Evolutionary conservation across 2,113 vertebrate species (phyloP), one percentile per base, ranked within the genome.

Genomic region (Theristicus caerulescens): DNA sequence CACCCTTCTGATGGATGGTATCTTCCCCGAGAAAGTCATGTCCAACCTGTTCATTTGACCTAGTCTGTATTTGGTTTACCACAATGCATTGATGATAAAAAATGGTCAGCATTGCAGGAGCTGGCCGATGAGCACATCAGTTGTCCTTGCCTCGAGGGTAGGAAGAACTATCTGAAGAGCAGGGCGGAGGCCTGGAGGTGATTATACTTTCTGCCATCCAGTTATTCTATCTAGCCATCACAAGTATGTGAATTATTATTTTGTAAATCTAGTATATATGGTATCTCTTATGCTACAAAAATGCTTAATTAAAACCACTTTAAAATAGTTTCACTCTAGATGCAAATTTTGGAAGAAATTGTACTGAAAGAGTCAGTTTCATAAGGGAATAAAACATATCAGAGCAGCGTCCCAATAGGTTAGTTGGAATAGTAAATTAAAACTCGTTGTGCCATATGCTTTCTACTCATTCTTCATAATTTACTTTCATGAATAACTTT

Each of bases 341-440:
- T 91, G 42, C 70, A 93, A 85, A 90, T 74, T 93, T 81, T 69
- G 65, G 51, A 44, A 88, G 32, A 91, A 81, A 78, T 71, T 62
- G 7, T 57, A 76, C 74, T 25, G 51, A 67, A 65, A 82, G 40
- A 69, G 20, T 81, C 26, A 38, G 2, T 61, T 77, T 96, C 44
- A 73, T 61, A 57, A 51, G 51, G 10, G 29, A 73, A 61, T 71
- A 61, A 95, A 87, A 13, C 11, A 36, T 42, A 14, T 69, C 42
- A 51, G 18, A 72, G 19, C 6, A 54, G 21, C 42, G 15, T 89
- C 25, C 29, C 64, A 58, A 4, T 34, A n/a, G 38, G 19, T 76
- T 78, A 80, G 51, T 77, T 87, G 84, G 26, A 84, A 24, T 76
- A 40, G 42, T 91, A 93, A 95, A 92, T 95, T 86, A 70, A 95